Base-by-base conservation (phyloP, 2,113 vertebrate genomes). In the Trinectes maculatus region DNA sequence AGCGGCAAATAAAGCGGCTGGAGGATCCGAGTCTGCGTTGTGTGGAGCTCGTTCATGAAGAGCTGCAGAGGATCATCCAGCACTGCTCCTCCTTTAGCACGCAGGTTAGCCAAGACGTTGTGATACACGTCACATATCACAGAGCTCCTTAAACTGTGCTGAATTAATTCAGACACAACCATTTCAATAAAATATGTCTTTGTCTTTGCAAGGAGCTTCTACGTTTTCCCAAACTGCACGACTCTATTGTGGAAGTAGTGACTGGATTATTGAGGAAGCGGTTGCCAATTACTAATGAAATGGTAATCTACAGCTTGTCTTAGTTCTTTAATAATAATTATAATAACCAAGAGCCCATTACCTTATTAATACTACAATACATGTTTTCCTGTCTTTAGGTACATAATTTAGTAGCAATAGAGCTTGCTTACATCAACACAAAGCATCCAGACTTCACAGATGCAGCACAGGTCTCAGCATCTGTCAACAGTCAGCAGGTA, bases 371-470 rank as follows among this genome's bases (percentile, higher is more conserved):
- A 13, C 24, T 39, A 1, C 48, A 10, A 18, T 0, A 3, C 46
- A 2, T 34, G 62, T 29, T 16, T 22, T 44, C 24, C 34, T 36
- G 1, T 60, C 16, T 39, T 31, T 31, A 94, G 93, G 94, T 95
- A 4, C 93, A 95, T 65, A 90, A 94, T 86, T 89, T 94, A 64
- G 89, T 95, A 44, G 90, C 93, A 12, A 95, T 95, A 42, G 94
- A 94, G 74, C 87, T 95, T 4, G 93, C 93, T 22, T 95, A 95
- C 67, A 92, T 95, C 86, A 95, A 95, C 77, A 95, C 93, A 13
- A 95, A 94, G 49, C 94, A 95, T 79, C 94, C 94, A 1, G 93
- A 95, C 79, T 95, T 95, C 76, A 91, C 90, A 0, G 94, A 94
- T 31, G 93, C 93, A 6, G 91, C 90, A 0, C 87, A 93, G 71